These are phyloP conservation scores for Pelusios castaneus DNA, from an alignment of 2,113 vertebrate genomes.

Conservation along the genomic window DNA sequence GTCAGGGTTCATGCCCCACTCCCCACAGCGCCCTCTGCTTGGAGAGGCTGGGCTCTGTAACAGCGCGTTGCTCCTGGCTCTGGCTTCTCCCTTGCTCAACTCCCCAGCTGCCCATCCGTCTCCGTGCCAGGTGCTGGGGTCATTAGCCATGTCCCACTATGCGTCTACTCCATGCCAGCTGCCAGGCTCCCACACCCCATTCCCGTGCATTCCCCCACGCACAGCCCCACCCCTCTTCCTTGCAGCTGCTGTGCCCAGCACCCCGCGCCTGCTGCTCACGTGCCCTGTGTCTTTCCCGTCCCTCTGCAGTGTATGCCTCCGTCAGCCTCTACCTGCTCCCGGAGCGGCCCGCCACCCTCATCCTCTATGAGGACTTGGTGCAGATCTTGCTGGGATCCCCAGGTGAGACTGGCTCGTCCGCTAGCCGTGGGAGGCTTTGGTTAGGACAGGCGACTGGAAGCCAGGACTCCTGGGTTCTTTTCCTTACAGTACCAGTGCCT, in stretches of 20 bases:
- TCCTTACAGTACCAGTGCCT: not conserved
- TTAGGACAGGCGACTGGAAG: not conserved
- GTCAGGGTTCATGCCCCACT: not conserved
- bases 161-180: not conserved
- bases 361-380: constrained; percentile 94
- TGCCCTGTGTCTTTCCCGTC: not conserved
- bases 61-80: not conserved
- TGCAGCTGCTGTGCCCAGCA: not conserved
- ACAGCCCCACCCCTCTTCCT: not conserved
- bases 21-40: not conserved
- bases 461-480: not conserved
- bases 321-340: constrained; percentile 94
- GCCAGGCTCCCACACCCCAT: not conserved
- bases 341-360: constrained; percentile 92
- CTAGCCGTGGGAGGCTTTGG: not conserved
- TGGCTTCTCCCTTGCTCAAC: not conserved
- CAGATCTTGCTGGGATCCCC: constrained; percentile 94
- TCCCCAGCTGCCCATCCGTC: not conserved
- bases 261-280: not conserved
- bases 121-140: not conserved
- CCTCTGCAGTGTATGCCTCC: constrained; percentile 87
- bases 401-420: constrained; percentile 74
- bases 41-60: not conserved
- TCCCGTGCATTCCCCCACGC: not conserved
- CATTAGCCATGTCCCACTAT: not conserved